Evolutionary conservation across 2,888 invertebrate species (phyloP), one percentile per base, ranked within the genome.

Genomic region (Metacarcinus magister): DNA sequence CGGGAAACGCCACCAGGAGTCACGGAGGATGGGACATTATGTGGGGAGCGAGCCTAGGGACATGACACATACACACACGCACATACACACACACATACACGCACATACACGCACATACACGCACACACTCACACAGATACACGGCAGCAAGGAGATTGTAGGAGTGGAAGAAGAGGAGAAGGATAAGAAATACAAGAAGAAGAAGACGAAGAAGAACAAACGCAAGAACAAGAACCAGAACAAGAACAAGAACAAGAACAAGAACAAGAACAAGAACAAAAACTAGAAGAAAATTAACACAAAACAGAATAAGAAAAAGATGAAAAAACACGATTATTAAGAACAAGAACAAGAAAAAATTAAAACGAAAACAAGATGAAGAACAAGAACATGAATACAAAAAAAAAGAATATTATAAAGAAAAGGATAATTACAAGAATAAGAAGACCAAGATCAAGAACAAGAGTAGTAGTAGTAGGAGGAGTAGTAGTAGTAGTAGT

Each of bases 401-500:
- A n/a, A 39, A 39, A 39, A 0, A 39, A 39, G 39, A 39, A 39
- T 39, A 39, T 39, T 39, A 39, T 39, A 39, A 39, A 39, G 39
- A 39, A 39, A 39, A 39, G 39, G 39, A 39, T 39, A 39, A 39
- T 39, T 1, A 39, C 39, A 39, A 39, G 54, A 54, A 19, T 16
- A 54, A 19, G 13, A 13, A 13, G n/a, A n/a, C n/a, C 3, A 54
- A 54, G 10, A 54, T 13, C 54, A 54, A 54, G 54, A 54, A 19
- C 19, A 54, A 19, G 13, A 13, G 91, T 91, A n/a, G 91, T 89
- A 89, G 89, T 89, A 44, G 46, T 44, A 44, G 44, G 44, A 44
- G 91, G 23, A 44, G 44, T 91, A 44, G 91, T 44, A 44, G 91
- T 91, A 23, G 46, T 13, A 91, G 23, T 91, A 44, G 91, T 44